Percentiles rank a stretch among this genome's conserved stretches.
Conservation (phyloP, 2,888 invertebrate genomes). For the Andricus quercusramuli region DNA sequence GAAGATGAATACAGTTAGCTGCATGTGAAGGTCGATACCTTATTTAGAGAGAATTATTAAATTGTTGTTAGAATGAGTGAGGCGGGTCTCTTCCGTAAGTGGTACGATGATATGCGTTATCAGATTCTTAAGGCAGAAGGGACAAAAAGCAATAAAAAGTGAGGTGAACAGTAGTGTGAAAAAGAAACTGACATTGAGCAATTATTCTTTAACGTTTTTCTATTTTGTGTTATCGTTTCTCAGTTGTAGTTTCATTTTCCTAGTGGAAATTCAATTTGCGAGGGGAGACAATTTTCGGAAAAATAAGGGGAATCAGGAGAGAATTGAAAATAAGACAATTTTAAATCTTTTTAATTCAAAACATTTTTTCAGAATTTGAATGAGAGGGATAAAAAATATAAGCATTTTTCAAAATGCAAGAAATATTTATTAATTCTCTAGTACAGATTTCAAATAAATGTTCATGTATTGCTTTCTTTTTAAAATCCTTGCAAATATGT, state of each 20-base stretch:
- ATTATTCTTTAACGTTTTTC: slow-evolving; percentile 61
- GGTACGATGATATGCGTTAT: slow-evolving; percentile 56
- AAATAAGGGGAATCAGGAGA: not conserved
- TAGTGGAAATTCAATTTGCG: slow-evolving; percentile 54
- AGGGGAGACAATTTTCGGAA: not conserved
- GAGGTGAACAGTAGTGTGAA: not conserved
- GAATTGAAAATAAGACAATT: too few species aligned
- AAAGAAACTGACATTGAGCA: slow-evolving; percentile 54
- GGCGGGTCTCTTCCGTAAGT: slow-evolving; percentile 59
- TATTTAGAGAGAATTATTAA: slow-evolving; percentile 59
- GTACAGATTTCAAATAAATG: too few species aligned
- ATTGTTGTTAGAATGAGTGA: slow-evolving; percentile 57
- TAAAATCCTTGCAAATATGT: too few species aligned
- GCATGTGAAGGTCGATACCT: slow-evolving; percentile 49
- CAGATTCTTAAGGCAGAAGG: not conserved
- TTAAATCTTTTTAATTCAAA: too few species aligned
- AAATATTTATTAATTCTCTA: too few species aligned
- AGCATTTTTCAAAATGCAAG: too few species aligned
- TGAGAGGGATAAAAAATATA: too few species aligned
- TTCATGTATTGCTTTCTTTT: too few species aligned
- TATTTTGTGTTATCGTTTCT: slow-evolving; percentile 55
- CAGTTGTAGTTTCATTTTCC: slow-evolving; percentile 51
- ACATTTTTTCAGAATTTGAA: too few species aligned
- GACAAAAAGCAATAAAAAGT: too few species aligned
- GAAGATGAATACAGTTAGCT: too few species aligned